Percentiles rank a stretch among this genome's conserved stretches.
Conservation (phyloP, 2,797 vertebrate genomes). For the Scleropages formosus region DNA sequence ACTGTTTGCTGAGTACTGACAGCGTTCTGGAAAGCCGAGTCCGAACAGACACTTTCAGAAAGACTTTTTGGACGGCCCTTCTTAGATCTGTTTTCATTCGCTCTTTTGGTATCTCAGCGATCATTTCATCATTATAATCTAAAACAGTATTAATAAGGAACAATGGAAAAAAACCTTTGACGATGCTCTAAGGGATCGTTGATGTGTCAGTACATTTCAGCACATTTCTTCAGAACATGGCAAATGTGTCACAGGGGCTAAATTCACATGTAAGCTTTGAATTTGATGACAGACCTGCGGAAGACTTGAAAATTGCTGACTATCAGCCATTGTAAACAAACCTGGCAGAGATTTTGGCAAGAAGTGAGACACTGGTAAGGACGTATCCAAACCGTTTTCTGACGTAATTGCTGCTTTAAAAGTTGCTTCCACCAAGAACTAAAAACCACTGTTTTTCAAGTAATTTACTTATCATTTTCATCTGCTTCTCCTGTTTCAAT, state of each 20-base stretch:
- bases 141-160: no score
- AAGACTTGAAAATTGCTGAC: neutral
- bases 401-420: no score
- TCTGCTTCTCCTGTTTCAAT: no score
- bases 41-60: neutral
- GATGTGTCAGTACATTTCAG: neutral
- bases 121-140: no score
- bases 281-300: neutral
- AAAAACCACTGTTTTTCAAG: no score
- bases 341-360: neutral
- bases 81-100: neutral
- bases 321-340: neutral
- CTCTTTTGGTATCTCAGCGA: no score
- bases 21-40: constrained; percentile 11
- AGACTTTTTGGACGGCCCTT: neutral
- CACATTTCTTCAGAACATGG: neutral
- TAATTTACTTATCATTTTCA: no score
- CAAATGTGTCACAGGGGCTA: neutral
- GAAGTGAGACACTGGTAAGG: neutral
- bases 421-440: no score
- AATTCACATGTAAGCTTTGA: neutral
- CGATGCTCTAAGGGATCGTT: neutral
- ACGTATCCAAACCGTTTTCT: no score
- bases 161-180: no score
- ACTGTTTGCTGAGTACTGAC: neutral